Base-by-base conservation (phyloP, 2,888 invertebrate species). In the Chrysodeixis includens region DNA sequence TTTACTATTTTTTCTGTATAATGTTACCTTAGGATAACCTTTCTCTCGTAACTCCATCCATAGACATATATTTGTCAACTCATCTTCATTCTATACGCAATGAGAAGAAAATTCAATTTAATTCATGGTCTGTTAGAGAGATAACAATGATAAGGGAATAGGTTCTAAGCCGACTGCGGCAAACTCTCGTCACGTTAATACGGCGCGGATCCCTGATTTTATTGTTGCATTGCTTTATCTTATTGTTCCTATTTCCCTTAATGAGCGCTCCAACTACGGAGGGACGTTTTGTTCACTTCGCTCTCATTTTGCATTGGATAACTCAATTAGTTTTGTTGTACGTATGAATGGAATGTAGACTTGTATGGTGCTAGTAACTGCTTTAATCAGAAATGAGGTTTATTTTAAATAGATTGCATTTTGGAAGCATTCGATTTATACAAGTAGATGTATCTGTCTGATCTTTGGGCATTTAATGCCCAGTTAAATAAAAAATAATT, bases 151-250 rank as follows among this genome's bases (percentile, higher is more conserved):
- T 77, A 58, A 70, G 68, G 53, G 62, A 77, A 77, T 79, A 67
- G 68, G 68, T 66, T 67, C 40, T 66, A 74, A 79, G 77, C 66
- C 64, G 53, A 40, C 56, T 40, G 56, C n/a, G 54, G 62, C 74
- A 76, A 77, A 72, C 69, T 69, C 58, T 20, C 69, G 68, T 69
- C 60, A 73, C 68, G 49, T 56, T 56, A 40, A 70, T 71, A 75
- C 61, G 55, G 30, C 66, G 68, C 66, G 78, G 69, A 66, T 67
- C 75, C 68, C 63, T 75, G 78, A 79, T 79, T 79, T 78, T 78
- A 79, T 75, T 66, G 78, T 73, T 66, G 30, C 69, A 56, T 73
- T 71, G 60, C 62, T 62, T 69, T 67, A 68, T 71, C 69, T 75
- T 62, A 69, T 73, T 79, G 71, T 79, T 69, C 59, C 59, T 54